Evolutionary conservation across 1,140 invertebrate genomes (phyloP).

Genomic region (Spodoptera litura): DNA sequence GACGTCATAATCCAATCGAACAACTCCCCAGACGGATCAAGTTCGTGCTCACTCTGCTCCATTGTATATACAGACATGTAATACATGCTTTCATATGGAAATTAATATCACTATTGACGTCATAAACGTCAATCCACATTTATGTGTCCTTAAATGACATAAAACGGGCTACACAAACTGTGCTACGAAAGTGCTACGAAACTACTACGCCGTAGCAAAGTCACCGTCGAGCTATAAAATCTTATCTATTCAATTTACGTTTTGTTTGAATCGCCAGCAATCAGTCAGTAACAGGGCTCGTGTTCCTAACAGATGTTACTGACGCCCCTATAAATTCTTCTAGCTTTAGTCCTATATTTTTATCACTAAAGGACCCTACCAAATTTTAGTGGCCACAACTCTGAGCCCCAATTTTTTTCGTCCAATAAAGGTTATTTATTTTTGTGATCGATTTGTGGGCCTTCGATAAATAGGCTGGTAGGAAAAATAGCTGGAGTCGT

Average conservation of each 20-base stretch:
- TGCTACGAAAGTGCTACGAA: neutral
- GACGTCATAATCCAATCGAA: slow-evolving; percentile 25
- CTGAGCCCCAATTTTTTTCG: neutral
- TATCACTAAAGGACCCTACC: neutral
- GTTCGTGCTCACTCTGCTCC: neutral
- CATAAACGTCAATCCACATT: no score
- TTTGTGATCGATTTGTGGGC: neutral
- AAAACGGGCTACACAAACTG: no score
- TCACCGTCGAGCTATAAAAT: slow-evolving; percentile 24
- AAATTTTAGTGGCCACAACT: neutral
- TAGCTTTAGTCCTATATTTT: neutral
- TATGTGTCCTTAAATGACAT: neutral
- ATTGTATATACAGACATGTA: neutral
- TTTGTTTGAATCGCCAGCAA: slow-evolving; percentile 8
- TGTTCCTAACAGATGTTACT: slow-evolving; percentile 14
- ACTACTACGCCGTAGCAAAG: slow-evolving; percentile 15
- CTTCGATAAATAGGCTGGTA: slow-evolving; percentile 7
- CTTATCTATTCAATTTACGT: slow-evolving; percentile 17
- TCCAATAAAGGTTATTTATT: slow-evolving; percentile 21
- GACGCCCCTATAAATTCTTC: slow-evolving; percentile 9
- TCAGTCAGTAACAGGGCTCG: neutral
- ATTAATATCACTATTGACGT: neutral
- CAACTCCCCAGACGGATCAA: neutral
- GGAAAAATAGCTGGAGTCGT: slow-evolving; percentile 25
- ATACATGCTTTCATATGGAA: neutral